Conservation (phyloP, 2,797 vertebrate species). For the Vespertilio murinus region DNA sequence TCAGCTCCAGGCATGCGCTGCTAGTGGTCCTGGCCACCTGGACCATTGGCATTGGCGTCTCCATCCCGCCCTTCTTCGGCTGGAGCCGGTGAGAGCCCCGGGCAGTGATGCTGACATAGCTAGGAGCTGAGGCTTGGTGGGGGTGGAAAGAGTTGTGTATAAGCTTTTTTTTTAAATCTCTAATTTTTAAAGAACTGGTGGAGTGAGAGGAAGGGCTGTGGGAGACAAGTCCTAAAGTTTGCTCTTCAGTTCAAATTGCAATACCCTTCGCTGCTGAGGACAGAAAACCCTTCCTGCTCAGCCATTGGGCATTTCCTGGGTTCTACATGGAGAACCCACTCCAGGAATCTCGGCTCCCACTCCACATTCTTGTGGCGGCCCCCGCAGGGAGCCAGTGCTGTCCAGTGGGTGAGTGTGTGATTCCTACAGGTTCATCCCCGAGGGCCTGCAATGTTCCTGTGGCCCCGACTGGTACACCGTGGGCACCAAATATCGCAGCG, state of each 20-base stretch:
- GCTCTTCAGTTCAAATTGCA: not conserved
- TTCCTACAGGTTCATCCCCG: slow-evolving; percentile 85
- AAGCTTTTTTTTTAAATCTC: not conserved
- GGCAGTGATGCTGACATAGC: not conserved
- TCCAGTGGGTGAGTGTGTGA: not conserved
- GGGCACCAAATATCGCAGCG: slow-evolving; percentile 84
- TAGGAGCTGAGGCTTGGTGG: not conserved
- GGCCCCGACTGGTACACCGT: slow-evolving; percentile 92
- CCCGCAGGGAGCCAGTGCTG: not conserved
- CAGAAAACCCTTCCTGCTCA: not conserved
- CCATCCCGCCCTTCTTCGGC: slow-evolving; percentile 86
- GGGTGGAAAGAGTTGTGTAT: not conserved
- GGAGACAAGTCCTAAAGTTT: not conserved
- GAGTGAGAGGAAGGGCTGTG: not conserved
- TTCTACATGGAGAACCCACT: not conserved
- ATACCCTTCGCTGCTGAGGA: not conserved
- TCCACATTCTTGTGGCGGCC: not conserved
- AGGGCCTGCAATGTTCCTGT: slow-evolving; percentile 90
- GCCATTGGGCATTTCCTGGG: not conserved
- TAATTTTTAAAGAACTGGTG: not conserved
- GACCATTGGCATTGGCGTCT: slow-evolving; percentile 82
- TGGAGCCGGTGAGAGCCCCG: slow-evolving; percentile 85
- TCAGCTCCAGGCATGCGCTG: slow-evolving; percentile 84
- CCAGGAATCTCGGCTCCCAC: not conserved
- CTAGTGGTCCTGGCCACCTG: slow-evolving; percentile 84